Base-by-base conservation (phyloP, 1,140 invertebrate genomes). In the Megathymus violae region DNA sequence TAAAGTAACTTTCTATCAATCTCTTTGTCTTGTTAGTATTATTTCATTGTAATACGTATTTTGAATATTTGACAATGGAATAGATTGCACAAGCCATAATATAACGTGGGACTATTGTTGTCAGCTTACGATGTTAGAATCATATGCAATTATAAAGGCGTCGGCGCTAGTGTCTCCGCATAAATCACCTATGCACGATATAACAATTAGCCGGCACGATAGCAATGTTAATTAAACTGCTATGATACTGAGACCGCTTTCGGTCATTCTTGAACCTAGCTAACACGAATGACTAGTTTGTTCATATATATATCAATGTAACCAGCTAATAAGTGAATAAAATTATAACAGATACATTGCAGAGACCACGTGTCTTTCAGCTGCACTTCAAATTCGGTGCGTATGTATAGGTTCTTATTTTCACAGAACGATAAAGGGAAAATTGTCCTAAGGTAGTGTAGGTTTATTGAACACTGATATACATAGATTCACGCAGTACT, bases 221-320 rank as follows among this genome's bases (percentile, higher is more conserved):
- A 91, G 89, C 88, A 91, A 91, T 91, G 90, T 92, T 92, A 92
- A 92, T 92, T 92, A 91, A 92, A 92, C 79, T 82, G 70, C 77
- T 76, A 87, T 91, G 85, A 87, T 78, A 68, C 73, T 51, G 63
- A 74, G 79, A 81, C 74, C 62, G 64, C 74, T 79, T 59, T 46
- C 4, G 54, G 54, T 46, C 44, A 46, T 58, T 11, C 34, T 36
- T n/a, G n/a, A n/a, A 36, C n/a, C n/a, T 36, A 36, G 34, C 10
- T 36, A 36, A 25, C 52, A 13, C 19, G 34, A 54, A 36, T 17
- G 40, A 9, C 10, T 36, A 47, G 22, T 27, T 7, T 44, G 16
- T 44, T 16, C n/a, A 44, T 1, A 11, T 31, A 9, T 4, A 4
- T 36, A 4, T 36, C n/a, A n/a, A 36, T n/a, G 34, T 11, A 36